Percentiles rank a stretch among this genome's conserved stretches.
These are phyloP conservation scores for Alethe diademata DNA, from an alignment of 2,113 vertebrate genomes.

Conservation along the genomic window DNA sequence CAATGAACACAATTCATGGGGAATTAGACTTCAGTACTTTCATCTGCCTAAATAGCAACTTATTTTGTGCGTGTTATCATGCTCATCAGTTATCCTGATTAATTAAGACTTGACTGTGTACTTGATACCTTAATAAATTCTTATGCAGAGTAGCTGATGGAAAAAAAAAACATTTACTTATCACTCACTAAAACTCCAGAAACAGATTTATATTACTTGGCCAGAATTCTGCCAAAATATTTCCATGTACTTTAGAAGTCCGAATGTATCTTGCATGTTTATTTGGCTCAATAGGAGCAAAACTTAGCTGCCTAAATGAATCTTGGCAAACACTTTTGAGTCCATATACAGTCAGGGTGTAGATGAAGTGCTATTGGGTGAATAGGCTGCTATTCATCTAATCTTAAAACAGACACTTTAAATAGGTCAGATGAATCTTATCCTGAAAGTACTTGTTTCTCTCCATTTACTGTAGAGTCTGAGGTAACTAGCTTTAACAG, in stretches of 20 bases:
- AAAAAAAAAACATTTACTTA: not conserved
- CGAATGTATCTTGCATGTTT: not conserved
- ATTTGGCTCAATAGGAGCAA: not conserved
- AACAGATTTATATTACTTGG: not conserved
- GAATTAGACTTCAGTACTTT: not conserved
- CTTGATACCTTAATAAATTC: not conserved
- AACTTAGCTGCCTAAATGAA: not conserved
- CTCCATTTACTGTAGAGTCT: not conserved
- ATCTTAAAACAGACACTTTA: not conserved
- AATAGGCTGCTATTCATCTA: not conserved
- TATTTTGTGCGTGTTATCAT: not conserved
- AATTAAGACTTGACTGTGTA: not conserved
- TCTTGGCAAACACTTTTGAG: not conserved
- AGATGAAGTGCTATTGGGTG: not conserved
- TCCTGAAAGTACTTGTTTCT: not conserved
- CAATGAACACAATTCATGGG: not conserved
- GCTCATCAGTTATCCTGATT: not conserved
- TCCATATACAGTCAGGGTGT: not conserved
- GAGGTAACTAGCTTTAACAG: not conserved
- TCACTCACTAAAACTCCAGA: not conserved
- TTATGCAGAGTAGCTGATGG: not conserved
- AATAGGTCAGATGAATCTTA: constrained; percentile 3
- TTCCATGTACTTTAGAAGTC: not conserved
- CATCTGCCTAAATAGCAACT: not conserved
- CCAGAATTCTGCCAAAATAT: not conserved